Evolutionary conservation across 2,797 vertebrate species (phyloP), one percentile per base, ranked within the genome.

Genomic region (Pachyuromys duprasi): DNA sequence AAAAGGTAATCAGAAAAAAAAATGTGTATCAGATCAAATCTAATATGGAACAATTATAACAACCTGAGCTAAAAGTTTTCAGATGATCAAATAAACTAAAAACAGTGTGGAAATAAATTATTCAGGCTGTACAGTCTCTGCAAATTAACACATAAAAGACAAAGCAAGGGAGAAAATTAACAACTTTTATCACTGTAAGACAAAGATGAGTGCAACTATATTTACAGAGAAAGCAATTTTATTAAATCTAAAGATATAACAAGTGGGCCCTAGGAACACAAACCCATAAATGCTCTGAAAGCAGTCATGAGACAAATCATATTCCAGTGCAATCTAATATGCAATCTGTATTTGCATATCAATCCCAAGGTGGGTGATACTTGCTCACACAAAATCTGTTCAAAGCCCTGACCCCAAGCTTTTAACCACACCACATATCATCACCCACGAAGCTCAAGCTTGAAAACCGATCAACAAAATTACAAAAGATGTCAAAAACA

Each of bases 311-410:
- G 17, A 36, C 95, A 96, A 93, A 91, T 86, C 70, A 90, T 20
- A 88, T 96, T 86, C 33, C 57, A 91, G 49, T 49, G 49, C 8
- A 49, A 11, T 81, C 83, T 89, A 89, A 69, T 94, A 39, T n/a
- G 18, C 4, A 39, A 86, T 86, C 45, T 49, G 96, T 91, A 96
- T 88, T 17, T 78, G 39, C 3, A 53, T 57, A 94, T 89, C 67
- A 63, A 70, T 74, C 62, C 53, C 74, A 69, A 87, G 31, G 81
- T 18, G 28, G 7, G n/a, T 86, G 75, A 91, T 95, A 84, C n/a
- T 92, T 70, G 26, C 13, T 93, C 63, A 93, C 89, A 94, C 80
- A 12, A 94, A 96, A 94, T 95, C 57, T 90, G 45, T 81, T 95
- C 63, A 75, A 92, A 95, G 93, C 13, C 36, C 20, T 65, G 24